A percentile compares a stretch with the other conserved stretches of the same genome.
phyloP scores from a whole-genome alignment of 1,140 invertebrate genomes.

The Drosophila triauraria region DNA sequence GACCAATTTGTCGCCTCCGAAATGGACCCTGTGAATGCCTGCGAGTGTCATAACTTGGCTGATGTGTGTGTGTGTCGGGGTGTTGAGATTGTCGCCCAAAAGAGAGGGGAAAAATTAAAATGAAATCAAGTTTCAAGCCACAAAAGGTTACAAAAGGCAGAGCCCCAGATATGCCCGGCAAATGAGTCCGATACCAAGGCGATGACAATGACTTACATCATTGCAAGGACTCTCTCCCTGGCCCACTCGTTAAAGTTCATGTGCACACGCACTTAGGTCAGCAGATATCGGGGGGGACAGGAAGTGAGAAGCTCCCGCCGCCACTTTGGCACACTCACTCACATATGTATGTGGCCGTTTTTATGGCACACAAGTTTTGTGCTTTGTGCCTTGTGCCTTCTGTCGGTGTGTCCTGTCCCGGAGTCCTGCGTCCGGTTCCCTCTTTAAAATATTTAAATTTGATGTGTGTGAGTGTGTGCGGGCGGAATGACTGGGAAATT shows the following conservation, averaged over 20 bases:
- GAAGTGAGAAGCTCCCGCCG: conserved; percentile 20
- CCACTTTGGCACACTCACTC: conserved; percentile 42
- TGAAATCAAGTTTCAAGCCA: conserved; percentile 54
- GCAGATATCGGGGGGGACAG: conserved; percentile 51
- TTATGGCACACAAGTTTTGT: conserved; percentile 72
- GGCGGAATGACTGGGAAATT: conserved; percentile 28
- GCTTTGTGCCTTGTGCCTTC: conserved; percentile 45
- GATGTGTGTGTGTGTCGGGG: conserved; percentile 21
- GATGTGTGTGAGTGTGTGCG: conserved; percentile 35
- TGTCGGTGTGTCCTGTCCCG: conserved; percentile 19
- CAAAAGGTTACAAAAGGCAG: conserved; percentile 44
- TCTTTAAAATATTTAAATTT: conserved; percentile 80
- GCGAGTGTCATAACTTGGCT: conserved; percentile 53
- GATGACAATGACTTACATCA: conserved; percentile 55
- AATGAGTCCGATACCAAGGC: conserved; percentile 52
- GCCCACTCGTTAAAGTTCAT: conserved; percentile 58
- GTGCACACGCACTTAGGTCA: conserved; percentile 66
- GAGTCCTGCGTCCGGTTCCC: conserved; percentile 21
- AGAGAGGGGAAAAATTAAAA: conserved; percentile 55
- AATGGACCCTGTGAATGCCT: conserved; percentile 48
- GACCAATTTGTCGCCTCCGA: conserved; percentile 64
- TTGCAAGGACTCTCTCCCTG: neutral
- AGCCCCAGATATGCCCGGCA: conserved; percentile 25
- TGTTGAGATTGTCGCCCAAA: conserved; percentile 50
- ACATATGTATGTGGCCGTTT: conserved; percentile 57